Evolutionary conservation across 2,888 invertebrate species (phyloP).

Genomic region (Sinodicranocentrus sp.): DNA sequence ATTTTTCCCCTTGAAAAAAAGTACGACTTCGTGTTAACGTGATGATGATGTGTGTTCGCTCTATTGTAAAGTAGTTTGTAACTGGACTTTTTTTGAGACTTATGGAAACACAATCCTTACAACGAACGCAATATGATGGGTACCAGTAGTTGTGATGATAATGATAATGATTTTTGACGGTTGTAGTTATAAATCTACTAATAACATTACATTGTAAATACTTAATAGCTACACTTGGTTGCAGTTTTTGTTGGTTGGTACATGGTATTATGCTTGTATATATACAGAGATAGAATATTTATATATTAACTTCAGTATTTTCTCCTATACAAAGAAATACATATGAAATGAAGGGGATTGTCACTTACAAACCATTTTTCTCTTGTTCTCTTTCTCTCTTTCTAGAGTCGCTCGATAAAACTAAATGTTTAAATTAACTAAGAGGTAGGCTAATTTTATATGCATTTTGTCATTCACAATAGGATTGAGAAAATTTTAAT

Average conservation of each 20-base stretch:
- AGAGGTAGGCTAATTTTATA: no score
- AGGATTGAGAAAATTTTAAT: background rate
- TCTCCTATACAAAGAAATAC: background rate
- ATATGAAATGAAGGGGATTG: conserved; percentile 29
- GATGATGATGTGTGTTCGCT: no score
- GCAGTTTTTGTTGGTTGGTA: conserved; percentile 9
- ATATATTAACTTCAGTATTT: background rate
- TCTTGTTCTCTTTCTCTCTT: background rate
- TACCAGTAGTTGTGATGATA: background rate
- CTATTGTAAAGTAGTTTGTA: background rate
- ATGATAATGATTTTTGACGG: background rate
- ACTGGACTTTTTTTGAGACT: background rate
- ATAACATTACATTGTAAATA: background rate
- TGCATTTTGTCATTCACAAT: conserved; percentile 5
- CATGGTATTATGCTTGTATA: conserved; percentile 1
- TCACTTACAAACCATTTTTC: conserved; percentile 22
- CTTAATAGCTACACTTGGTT: conserved; percentile 8
- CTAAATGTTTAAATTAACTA: no score
- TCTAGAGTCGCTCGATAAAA: no score
- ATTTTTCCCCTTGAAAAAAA: no score
- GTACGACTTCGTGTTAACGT: background rate
- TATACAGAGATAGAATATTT: background rate
- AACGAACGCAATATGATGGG: no score
- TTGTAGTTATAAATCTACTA: background rate
- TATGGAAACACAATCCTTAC: background rate